phyloP scores from a whole-genome alignment of 2,797 vertebrate genomes.

The Hipposideros larvatus region DNA sequence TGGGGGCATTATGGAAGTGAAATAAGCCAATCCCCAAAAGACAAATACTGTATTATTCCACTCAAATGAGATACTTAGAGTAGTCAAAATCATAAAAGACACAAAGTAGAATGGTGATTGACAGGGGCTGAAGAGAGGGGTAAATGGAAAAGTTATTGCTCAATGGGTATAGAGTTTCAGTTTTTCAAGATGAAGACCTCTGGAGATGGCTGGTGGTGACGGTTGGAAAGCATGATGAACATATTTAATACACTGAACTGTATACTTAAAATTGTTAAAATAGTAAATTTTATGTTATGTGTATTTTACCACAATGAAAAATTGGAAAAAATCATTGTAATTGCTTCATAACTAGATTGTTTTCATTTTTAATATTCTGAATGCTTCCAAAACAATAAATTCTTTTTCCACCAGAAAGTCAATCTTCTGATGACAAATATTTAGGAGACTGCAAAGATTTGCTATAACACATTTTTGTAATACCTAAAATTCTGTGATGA shows the following conservation, averaged over 20 bases:
- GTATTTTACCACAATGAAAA: not conserved
- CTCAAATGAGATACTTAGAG: not conserved
- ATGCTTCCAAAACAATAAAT: not conserved
- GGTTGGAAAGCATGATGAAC: not conserved
- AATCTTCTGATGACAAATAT: not conserved
- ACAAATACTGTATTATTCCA: not conserved
- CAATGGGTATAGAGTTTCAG: not conserved
- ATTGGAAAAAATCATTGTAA: not conserved
- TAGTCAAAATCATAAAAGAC: not conserved
- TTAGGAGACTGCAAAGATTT: not conserved
- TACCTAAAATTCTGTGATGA: not conserved
- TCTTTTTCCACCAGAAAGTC: not conserved
- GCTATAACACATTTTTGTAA: not conserved
- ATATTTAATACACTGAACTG: not conserved
- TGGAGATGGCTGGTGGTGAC: not conserved
- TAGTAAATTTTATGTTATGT: not conserved
- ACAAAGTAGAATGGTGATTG: not conserved
- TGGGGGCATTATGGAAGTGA: not conserved
- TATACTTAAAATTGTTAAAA: not conserved
- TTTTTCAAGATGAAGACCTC: not conserved
- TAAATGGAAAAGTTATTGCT: not conserved
- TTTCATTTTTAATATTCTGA: constrained; percentile 9
- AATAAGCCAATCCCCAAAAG: not conserved
- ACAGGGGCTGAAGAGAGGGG: not conserved
- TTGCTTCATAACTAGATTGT: not conserved